Evolutionary conservation across 2,797 vertebrate species (phyloP).

Genomic region (Falco columbarius): DNA sequence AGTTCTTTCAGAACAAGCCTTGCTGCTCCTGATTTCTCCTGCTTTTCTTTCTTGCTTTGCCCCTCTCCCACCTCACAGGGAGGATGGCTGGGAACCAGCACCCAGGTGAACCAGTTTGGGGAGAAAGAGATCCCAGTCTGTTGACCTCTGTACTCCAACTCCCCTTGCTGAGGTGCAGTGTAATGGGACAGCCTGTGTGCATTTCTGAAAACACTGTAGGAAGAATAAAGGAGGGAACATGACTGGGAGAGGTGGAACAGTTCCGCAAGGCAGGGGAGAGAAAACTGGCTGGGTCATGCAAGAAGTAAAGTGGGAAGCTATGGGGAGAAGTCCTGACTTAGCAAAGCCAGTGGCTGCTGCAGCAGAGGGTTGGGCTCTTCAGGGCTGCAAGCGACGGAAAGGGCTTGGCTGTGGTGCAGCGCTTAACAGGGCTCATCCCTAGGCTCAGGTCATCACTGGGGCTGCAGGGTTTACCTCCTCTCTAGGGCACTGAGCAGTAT

Average conservation of each 20-base stretch:
- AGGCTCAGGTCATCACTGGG: not conserved
- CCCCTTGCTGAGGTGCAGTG: not conserved
- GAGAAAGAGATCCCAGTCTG: not conserved
- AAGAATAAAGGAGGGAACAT: not conserved
- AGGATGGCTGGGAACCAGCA: not conserved
- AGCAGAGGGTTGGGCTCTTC: not conserved
- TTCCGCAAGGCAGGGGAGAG: not conserved
- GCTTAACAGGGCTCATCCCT: not conserved
- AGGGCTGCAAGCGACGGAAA: not conserved
- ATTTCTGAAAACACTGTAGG: not conserved
- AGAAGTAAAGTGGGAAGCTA: not conserved
- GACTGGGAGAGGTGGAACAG: not conserved
- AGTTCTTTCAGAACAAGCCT: conserved; percentile 12
- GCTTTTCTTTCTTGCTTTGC: not conserved
- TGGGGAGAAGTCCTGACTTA: not conserved
- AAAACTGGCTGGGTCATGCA: not conserved
- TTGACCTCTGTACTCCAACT: not conserved
- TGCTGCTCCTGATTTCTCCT: not conserved
- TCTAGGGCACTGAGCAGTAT: fast-evolving
- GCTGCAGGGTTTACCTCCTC: not conserved
- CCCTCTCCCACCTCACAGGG: not conserved
- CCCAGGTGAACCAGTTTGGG: conserved; percentile 18
- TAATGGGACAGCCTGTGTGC: not conserved
- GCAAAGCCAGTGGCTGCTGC: not conserved
- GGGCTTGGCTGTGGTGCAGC: not conserved